Evolutionary conservation across 2,888 invertebrate genomes (phyloP).

Genomic region (Leptothorax acervorum): DNA sequence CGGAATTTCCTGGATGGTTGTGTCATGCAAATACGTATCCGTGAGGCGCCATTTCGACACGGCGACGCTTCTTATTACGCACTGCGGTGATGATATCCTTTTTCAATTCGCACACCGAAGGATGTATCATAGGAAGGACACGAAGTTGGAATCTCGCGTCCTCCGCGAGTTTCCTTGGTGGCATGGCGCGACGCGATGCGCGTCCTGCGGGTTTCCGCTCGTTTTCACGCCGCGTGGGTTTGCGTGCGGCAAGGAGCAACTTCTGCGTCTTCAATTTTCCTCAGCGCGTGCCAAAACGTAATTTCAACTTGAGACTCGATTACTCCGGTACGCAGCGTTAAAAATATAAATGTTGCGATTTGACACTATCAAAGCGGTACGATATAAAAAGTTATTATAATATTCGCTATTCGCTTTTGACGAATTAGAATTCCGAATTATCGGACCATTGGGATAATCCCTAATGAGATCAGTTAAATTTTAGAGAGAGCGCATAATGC

Average conservation of each 20-base stretch:
- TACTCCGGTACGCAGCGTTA: not conserved
- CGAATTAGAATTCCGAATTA: conserved; percentile 19
- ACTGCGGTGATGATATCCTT: conserved; percentile 19
- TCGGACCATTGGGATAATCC: conserved; percentile 12
- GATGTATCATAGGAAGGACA: conserved; percentile 19
- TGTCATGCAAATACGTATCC: conserved; percentile 45
- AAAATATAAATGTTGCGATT: not conserved
- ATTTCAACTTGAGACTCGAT: conserved; percentile 4
- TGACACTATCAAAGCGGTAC: not conserved
- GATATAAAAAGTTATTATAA: not conserved
- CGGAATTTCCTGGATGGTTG: conserved; percentile 17
- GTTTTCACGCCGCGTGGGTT: conserved; percentile 66
- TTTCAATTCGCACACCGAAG: conserved; percentile 46
- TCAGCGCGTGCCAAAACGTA: not conserved
- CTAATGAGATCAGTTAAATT: conserved; percentile 34
- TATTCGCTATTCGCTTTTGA: not conserved
- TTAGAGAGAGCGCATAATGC: conserved; percentile 37
- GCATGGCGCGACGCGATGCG: not conserved
- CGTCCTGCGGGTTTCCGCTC: conserved; percentile 65
- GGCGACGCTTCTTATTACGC: conserved; percentile 57
- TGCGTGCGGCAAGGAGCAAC: conserved; percentile 48
- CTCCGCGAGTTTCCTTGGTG: conserved; percentile 24
- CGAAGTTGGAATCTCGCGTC: conserved; percentile 35
- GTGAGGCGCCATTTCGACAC: conserved; percentile 33
- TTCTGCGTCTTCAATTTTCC: conserved; percentile 61